Evolutionary conservation across 1,140 invertebrate species (phyloP).

Genomic region (Ostrea denselamellosa): DNA sequence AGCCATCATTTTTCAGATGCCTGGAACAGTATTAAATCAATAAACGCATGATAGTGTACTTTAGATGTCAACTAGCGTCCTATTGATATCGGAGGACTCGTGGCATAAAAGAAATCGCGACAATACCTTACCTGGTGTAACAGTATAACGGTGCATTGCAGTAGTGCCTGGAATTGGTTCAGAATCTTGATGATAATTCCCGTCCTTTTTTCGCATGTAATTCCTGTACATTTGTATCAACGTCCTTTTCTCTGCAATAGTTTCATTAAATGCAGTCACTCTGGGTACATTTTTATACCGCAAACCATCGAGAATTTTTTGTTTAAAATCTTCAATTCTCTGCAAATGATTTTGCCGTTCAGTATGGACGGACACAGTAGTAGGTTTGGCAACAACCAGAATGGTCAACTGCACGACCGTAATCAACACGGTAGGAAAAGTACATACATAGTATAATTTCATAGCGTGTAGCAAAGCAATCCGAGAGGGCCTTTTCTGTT

Average conservation of each 20-base stretch:
- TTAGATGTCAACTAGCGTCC: background rate
- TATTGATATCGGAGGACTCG: background rate
- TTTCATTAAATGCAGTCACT: slow-evolving; percentile 42
- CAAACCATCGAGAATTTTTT: slow-evolving; percentile 48
- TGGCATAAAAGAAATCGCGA: background rate
- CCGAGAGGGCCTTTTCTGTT: background rate
- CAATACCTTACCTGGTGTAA: slow-evolving; percentile 1
- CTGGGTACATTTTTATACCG: slow-evolving; percentile 39
- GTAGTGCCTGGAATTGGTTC: background rate
- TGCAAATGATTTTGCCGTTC: background rate
- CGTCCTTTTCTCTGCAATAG: slow-evolving; percentile 42
- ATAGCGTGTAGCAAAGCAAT: slow-evolving; percentile 29
- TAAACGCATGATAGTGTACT: background rate
- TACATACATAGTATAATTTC: slow-evolving; percentile 39
- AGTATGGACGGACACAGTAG: background rate
- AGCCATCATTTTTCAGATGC: slow-evolving; percentile 26
- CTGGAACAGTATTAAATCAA: slow-evolving; percentile 8
- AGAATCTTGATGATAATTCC: slow-evolving; percentile 7
- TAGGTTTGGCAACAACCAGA: background rate
- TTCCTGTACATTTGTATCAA: slow-evolving; percentile 51
- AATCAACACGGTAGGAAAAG: slow-evolving; percentile 18
- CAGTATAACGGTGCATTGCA: background rate
- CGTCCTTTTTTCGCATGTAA: slow-evolving; percentile 43
- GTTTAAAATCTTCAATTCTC: slow-evolving; percentile 45
- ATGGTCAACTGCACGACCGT: slow-evolving; percentile 26